These are phyloP conservation scores for Samia ricini DNA, from an alignment of 1,140 invertebrate genomes.

Conservation along the genomic window DNA sequence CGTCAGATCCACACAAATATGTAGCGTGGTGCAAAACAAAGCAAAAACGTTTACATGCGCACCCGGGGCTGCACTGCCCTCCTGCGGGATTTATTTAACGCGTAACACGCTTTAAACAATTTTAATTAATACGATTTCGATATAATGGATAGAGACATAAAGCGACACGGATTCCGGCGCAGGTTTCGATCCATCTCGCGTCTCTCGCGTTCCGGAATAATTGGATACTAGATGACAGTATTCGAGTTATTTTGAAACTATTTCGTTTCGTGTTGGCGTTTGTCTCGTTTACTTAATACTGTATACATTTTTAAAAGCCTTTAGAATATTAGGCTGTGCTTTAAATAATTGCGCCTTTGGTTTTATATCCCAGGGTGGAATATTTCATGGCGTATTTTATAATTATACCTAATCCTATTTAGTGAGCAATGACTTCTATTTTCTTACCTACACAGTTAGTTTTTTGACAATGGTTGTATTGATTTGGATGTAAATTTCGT, in stretches of 20 bases:
- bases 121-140: slow-evolving; percentile 65
- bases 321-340: not conserved
- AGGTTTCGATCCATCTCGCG: slow-evolving; percentile 39
- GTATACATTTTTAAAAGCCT: not conserved
- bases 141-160: slow-evolving; percentile 76
- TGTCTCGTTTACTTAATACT: not conserved
- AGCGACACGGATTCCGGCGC: slow-evolving; percentile 45
- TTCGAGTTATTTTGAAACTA: slow-evolving; percentile 15
- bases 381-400: no score
- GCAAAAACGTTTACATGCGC: slow-evolving; percentile 46
- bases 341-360: no score
- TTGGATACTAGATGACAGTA: slow-evolving; percentile 57
- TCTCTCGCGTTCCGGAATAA: slow-evolving; percentile 45
- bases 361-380: no score
- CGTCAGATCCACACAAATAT: slow-evolving; percentile 60
- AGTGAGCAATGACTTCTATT: no score
- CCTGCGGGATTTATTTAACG: slow-evolving; percentile 55
- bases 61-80: slow-evolving; percentile 27
- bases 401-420: no score
- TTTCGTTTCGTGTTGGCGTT: not conserved
- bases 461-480: no score
- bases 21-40: slow-evolving; percentile 64
- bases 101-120: slow-evolving; percentile 59
- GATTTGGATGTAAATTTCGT: no score
- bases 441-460: no score